Base-by-base conservation (phyloP, 1,140 invertebrate genomes). In the Pogonomyrmex barbatus region DNA sequence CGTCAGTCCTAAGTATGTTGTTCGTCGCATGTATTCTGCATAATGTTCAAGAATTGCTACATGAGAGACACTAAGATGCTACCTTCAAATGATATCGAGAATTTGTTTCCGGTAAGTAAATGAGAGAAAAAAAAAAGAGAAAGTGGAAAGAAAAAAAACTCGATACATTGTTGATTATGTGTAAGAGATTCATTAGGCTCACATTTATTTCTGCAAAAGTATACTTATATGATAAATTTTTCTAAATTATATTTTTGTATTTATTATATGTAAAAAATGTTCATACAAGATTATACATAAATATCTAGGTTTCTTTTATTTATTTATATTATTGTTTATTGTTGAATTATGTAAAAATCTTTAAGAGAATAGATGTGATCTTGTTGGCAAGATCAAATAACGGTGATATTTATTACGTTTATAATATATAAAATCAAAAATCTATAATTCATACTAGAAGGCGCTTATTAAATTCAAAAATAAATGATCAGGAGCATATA, bases 81-180 rank as follows among this genome's bases (percentile, higher is more conserved):
- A 9, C 5, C 75, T 36, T 47, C 56, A 5, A 45, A 3, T 17
- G 62, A 60, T 50, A 82, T 88, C 71, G 58, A 68, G 47, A 56
- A n/a, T 14, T 36, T 88, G 56, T 89, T 89, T 2, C 83, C 84
- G 84, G 76, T 86, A 89, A 89, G 9, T 33, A 39, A 9, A 54
- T 2, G 10, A 68, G 12, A 3, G n/a, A n/a, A n/a, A 4, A n/a
- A 65, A 17, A 2, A 39, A 65, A 10, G 9, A n/a, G 39, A 65
- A 1, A 33, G 1, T 4, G 36, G 36, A 14, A 14, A 33, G 12
- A 39, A 5, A 3, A 63, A 33, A 8, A 36, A 63, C 12, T 62
- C 30, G 24, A 9, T 24, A 24, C 24, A 24, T 24, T 24, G 24
- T 24, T 24, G 24, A 24, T 24, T 24, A 65, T 24, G 9, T 65